Base-by-base conservation (phyloP, 2,888 invertebrate genomes). In the Cynaeus angustus region DNA sequence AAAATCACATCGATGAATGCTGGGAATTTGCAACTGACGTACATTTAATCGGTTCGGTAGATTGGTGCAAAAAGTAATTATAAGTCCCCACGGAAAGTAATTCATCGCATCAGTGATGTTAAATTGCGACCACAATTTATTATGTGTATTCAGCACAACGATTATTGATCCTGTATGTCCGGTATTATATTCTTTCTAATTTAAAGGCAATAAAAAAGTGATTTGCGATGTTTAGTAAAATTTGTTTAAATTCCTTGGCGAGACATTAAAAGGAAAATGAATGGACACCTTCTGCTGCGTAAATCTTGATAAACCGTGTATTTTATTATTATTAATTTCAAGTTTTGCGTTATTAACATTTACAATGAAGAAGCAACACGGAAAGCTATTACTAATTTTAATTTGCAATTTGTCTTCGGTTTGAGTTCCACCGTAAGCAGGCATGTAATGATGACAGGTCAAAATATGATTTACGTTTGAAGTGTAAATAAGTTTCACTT, bases 401-500 rank as follows among this genome's bases (percentile, higher is more conserved):
- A 58, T 43, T 30, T 65, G 45, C 55, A 65, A 65, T 55, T 65
- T 65, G 65, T 65, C 55, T 33, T 41, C 53, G n/a, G 37, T 37
- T n/a, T n/a, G n/a, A 37, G 9, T 43, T 45, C 16, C 9, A 7
- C 50, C 21, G 50, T 50, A 62, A 62, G 50, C 50, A 50, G 52
- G 13, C 45, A 13, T 21, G 52, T 62, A 52, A 62, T 52, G 62
- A 62, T 61, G 62, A 62, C 50, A 62, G 38, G 16, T 38, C 50
- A 21, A 62, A 41, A 50, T 38, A 41, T 28, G 38, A 62, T 52
- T 28, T 41, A 43, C 10, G 43, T 37, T 21, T 52, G 9, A 14
- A 28, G 7, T 13, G 14, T 58, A 37, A 58, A 61, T 33, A 56
- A 37, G 7, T 37, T 7, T 37, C 37, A 37, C 37, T 21, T 21